phyloP scores from a whole-genome alignment of 2,888 invertebrate species.

The Drosophila macrospina region DNA sequence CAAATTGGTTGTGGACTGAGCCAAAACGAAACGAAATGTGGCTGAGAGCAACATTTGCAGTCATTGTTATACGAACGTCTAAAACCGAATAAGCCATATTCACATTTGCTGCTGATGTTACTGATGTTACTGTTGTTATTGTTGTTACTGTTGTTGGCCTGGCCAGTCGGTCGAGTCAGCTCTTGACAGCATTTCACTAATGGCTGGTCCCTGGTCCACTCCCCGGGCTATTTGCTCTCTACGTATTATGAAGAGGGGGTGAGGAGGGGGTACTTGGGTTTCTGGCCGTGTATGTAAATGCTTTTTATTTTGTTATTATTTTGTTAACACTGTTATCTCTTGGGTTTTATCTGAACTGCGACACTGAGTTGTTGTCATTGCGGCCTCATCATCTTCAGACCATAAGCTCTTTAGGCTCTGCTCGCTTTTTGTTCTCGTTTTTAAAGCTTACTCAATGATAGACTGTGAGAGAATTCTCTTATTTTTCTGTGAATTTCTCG shows the following conservation, averaged over 20 bases:
- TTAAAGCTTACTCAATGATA: conserved; percentile 59
- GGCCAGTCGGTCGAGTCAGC: conserved; percentile 21
- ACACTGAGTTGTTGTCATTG: conserved; percentile 47
- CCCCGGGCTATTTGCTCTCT: conserved; percentile 16
- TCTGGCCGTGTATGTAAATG: conserved; percentile 61
- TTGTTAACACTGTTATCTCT: conserved; percentile 73
- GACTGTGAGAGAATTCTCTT: conserved; percentile 4
- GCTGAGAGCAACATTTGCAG: conserved; percentile 13
- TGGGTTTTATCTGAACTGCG: conserved; percentile 52
- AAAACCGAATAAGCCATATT: conserved; percentile 53
- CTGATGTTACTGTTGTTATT: conserved; percentile 7
- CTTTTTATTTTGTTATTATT: conserved; percentile 78
- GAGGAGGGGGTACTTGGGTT: conserved; percentile 5
- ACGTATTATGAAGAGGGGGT: background rate
- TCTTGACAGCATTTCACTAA: conserved; percentile 70
- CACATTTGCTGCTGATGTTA: conserved; percentile 24
- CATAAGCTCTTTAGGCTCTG: conserved; percentile 67
- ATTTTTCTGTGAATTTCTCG: background rate
- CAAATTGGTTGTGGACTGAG: conserved; percentile 21
- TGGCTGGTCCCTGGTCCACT: conserved; percentile 42
- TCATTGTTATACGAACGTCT: conserved; percentile 27
- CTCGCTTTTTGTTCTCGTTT: conserved; percentile 43
- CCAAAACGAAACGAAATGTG: conserved; percentile 23
- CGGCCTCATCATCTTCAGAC: conserved; percentile 37
- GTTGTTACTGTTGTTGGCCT: conserved; percentile 5